Base-by-base conservation (phyloP, 2,888 invertebrate species). In the Perithous albicinctus region DNA sequence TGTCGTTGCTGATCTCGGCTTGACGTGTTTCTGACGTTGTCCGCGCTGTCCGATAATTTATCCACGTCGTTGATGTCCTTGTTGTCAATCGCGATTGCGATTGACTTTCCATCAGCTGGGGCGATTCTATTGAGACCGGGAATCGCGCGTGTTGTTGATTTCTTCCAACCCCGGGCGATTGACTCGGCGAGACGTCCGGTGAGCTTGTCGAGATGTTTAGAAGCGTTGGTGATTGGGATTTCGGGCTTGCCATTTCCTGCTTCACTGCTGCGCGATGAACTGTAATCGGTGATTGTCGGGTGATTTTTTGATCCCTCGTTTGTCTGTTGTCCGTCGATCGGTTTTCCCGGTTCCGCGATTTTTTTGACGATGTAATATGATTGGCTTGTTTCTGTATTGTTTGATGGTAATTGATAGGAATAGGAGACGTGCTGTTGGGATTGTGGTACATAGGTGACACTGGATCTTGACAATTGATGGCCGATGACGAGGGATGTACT, bases 361-460 rank as follows among this genome's bases (percentile, higher is more conserved):
- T 89, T 90, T 75, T 91, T 89, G 85, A 91, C 85, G 81, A 91
- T 88, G 86, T 91, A 88, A 78, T 89, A 89, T 77, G 90, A 89
- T 66, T 73, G 23, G n/a, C 51, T 23, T 70, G n/a, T 41, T 56
- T 70, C 56, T 46, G 79, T 10, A 48, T 76, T 84, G 83, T 63
- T 76, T 84, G 85, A 48, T 61, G 90, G 83, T 75, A 88, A 41
- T 46, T 87, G 86, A 59, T 88, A 88, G 86, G 86, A 78, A 86
- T 87, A 86, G 78, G 78, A 29, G 89, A 86, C 82, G 83, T 77
- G 84, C 15, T 86, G 74, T 59, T 86, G 86, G 69, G 88, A 43
- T 73, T 88, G 85, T 7, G 84, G 80, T 76, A 88, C 77, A 76
- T 87, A 87, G 86, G 87, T 74, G 88, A 89, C 74, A 77, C 77